These are phyloP conservation scores for Phengaris arion DNA, from an alignment of 2,888 invertebrate genomes.

Conservation along the genomic window DNA sequence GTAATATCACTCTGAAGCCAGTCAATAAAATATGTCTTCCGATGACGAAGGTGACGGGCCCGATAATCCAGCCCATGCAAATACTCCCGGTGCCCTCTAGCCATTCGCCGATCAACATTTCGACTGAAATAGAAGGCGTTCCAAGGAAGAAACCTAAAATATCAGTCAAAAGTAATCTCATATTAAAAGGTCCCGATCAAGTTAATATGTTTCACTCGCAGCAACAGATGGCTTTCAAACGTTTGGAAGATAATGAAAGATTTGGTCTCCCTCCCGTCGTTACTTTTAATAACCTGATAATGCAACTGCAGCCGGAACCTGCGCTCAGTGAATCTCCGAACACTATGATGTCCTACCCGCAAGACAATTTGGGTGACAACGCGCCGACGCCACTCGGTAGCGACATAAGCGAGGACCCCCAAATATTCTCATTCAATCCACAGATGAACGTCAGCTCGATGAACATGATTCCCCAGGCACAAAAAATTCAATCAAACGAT, in stretches of 20 bases:
- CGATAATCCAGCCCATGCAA: constrained; percentile 69
- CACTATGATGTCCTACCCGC: constrained; percentile 60
- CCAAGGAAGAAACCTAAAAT: constrained; percentile 75
- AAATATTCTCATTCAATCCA: constrained; percentile 68
- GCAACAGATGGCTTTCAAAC: constrained; percentile 72
- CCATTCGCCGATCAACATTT: constrained; percentile 62
- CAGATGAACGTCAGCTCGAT: constrained; percentile 66
- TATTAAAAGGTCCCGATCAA: constrained; percentile 73
- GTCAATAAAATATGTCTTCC: constrained; percentile 64
- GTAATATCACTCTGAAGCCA: constrained; percentile 65
- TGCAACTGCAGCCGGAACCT: constrained; percentile 68
- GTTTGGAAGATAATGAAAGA: constrained; percentile 67
- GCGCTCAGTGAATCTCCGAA: constrained; percentile 62
- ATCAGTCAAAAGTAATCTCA: constrained; percentile 75
- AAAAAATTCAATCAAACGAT: constrained; percentile 64
- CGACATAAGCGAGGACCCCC: constrained; percentile 54
- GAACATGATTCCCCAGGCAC: constrained; percentile 62
- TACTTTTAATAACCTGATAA: constrained; percentile 71
- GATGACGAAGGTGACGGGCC: constrained; percentile 62
- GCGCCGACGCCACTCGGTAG: constrained; percentile 60
- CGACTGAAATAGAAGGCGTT: constrained; percentile 56
- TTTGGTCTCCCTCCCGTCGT: constrained; percentile 68
- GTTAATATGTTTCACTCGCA: constrained; percentile 74
- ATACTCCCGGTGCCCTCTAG: constrained; percentile 68
- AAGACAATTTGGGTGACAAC: constrained; percentile 55